Conservation (phyloP, 2,113 vertebrate genomes). For the Parus major region DNA sequence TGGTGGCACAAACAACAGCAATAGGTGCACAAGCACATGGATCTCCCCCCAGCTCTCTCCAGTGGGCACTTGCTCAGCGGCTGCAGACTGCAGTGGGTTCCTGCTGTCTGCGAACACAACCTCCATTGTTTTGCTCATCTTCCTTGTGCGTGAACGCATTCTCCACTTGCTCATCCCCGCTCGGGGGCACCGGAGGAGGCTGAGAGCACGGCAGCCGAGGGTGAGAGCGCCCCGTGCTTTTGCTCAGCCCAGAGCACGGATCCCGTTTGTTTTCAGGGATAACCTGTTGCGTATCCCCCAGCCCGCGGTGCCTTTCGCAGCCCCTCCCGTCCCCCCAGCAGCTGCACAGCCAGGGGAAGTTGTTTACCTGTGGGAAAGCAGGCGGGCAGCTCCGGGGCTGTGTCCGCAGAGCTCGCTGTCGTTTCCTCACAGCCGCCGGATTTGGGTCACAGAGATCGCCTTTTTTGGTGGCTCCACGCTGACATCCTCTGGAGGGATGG, state of each 20-base stretch:
- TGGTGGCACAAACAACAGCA: background rate
- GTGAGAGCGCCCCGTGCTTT: background rate
- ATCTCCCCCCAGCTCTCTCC: background rate
- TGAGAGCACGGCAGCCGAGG: background rate
- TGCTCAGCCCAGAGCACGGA: background rate
- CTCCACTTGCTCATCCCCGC: background rate
- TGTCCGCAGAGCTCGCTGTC: background rate
- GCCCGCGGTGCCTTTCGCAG: background rate
- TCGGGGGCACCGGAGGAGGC: background rate
- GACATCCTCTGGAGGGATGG: conserved; percentile 66
- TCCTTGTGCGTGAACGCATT: background rate
- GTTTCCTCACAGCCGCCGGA: background rate
- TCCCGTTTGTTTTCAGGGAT: background rate
- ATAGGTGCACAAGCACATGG: background rate
- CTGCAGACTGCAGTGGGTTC: background rate
- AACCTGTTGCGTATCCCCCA: background rate
- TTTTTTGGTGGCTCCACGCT: conserved; percentile 39
- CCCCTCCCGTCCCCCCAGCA: background rate
- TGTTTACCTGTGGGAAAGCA: background rate
- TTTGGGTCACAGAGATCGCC: background rate
- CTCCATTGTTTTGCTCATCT: background rate
- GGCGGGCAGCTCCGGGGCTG: background rate
- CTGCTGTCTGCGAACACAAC: background rate
- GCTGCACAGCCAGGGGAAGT: background rate
- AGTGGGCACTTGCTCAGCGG: background rate